These are phyloP conservation scores for Mohoua ochrocephala DNA, from an alignment of 2,113 vertebrate genomes.

Conservation along the genomic window DNA sequence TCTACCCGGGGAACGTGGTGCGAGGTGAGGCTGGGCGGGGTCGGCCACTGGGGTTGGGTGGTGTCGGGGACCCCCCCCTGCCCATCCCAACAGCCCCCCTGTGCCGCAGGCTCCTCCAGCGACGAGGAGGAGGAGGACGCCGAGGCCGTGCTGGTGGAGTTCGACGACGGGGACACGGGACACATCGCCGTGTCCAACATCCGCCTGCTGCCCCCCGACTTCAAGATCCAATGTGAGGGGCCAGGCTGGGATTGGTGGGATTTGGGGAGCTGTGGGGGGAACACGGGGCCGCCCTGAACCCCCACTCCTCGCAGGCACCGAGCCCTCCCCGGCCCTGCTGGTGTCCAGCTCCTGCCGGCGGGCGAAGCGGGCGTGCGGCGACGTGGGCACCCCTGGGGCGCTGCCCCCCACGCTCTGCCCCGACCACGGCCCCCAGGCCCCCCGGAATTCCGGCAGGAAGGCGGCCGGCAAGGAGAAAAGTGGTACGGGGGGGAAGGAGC, in stretches of 20 bases:
- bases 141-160: constrained; percentile 89
- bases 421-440: constrained; percentile 67
- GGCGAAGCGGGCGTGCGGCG: constrained; percentile 69
- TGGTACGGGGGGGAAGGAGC: constrained; percentile 11
- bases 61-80: rapidly evolving
- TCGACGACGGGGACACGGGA: constrained; percentile 92
- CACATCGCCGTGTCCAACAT: constrained; percentile 91
- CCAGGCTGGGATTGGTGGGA: rapidly evolving
- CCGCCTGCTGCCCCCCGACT: constrained; percentile 90
- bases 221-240: constrained; percentile 89
- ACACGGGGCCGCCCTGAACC: rapidly evolving
- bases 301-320: constrained; percentile 68
- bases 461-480: constrained; percentile 77
- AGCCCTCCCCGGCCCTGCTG: constrained; percentile 79
- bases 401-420: constrained; percentile 62
- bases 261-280: too few relatives aligned
- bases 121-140: constrained; percentile 81
- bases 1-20: constrained; percentile 89
- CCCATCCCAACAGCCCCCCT: rapidly evolving
- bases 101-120: constrained; percentile 58
- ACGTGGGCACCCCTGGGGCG: constrained; percentile 68
- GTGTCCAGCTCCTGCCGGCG: constrained; percentile 71
- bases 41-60: rapidly evolving
- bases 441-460: constrained; percentile 74
- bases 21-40: constrained; percentile 73